These are phyloP conservation scores for Gisinianus flammeolus DNA, from an alignment of 2,888 invertebrate species.

Conservation along the genomic window DNA sequence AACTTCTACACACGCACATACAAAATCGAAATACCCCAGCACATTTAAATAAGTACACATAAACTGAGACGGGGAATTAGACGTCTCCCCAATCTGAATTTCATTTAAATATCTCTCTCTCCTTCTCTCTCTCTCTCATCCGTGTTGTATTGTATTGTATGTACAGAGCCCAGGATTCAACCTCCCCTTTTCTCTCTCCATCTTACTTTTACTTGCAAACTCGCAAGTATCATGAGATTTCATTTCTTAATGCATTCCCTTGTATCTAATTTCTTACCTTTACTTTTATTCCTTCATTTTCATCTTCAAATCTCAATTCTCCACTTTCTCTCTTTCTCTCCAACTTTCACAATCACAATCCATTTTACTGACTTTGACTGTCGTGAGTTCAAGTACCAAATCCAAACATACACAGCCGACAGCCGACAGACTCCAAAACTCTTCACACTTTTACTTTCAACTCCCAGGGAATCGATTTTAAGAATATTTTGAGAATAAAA, in stretches of 20 bases:
- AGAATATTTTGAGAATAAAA: neutral
- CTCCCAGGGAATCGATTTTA: slow-evolving; percentile 23
- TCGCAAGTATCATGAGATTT: slow-evolving; percentile 11
- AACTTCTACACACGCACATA: neutral
- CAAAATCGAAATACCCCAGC: slow-evolving; percentile 10
- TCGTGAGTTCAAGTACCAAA: too few relatives aligned
- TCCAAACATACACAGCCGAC: too few relatives aligned
- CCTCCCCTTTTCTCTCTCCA: neutral
- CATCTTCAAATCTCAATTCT: neutral
- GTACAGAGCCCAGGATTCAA: too few relatives aligned
- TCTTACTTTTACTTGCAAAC: neutral
- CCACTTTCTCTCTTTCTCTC: neutral
- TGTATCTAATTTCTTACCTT: slow-evolving; percentile 31
- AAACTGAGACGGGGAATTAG: neutral
- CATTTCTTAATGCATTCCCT: slow-evolving; percentile 34
- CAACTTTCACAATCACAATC: too few relatives aligned
- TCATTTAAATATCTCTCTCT: slow-evolving; percentile 9
- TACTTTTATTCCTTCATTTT: slow-evolving; percentile 7
- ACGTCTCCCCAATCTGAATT: too few relatives aligned
- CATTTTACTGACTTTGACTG: neutral
- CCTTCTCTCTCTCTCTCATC: neutral
- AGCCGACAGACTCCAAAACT: too few relatives aligned
- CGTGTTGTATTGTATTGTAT: too few relatives aligned
- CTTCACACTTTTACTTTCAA: too few relatives aligned
- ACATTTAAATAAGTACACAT: slow-evolving; percentile 10